Evolutionary conservation across 2,888 invertebrate genomes (phyloP), one percentile per base, ranked within the genome.

Genomic region (Buathra laborator): DNA sequence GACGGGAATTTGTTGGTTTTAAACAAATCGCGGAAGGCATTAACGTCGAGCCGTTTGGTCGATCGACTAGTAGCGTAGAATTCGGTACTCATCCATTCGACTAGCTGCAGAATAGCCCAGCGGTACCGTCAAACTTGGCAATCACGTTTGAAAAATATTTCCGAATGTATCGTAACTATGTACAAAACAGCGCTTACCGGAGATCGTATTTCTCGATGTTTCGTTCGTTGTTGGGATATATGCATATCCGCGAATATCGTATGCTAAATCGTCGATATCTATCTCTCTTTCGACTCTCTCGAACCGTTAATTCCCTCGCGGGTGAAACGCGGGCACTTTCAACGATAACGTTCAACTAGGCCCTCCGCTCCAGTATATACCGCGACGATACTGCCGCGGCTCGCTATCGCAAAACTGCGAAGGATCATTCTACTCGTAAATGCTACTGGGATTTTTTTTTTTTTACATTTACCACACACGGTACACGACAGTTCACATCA

Each of bases 11-110:
- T 78, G 66, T 64, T 16, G 74, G 84, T 84, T 84, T 81, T 64
- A 64, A 72, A 84, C 81, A 84, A 81, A 81, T 78, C 70, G 77
- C 2, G 24, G 19, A 19, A 44, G 64, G 81, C 81, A 84, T 84
- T 84, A 84, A 78, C 84, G 77, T 67, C 81, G 84, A 74, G 68
- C 81, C 81, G 78, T 81, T 84, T 84, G 77, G 68, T 48, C 62
- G 53, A 74, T 68, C 72, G 68, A 46, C 74, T 48, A 29, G 64
- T 19, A n/a, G 53, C 53, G 53, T 24, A 24, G 24, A 24, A 24
- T 3, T 24, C 3, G 24, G 24, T 24, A 24, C 2, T 24, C 24
- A 24, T 24, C 24, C 24, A 3, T 24, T 24, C 24, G 24, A 19
- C 19, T 19, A 19, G 19, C 19, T 19, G 19, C 19, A 19, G 1